These are phyloP conservation scores for Allygus modestus DNA, from an alignment of 2,888 invertebrate genomes.

Conservation along the genomic window DNA sequence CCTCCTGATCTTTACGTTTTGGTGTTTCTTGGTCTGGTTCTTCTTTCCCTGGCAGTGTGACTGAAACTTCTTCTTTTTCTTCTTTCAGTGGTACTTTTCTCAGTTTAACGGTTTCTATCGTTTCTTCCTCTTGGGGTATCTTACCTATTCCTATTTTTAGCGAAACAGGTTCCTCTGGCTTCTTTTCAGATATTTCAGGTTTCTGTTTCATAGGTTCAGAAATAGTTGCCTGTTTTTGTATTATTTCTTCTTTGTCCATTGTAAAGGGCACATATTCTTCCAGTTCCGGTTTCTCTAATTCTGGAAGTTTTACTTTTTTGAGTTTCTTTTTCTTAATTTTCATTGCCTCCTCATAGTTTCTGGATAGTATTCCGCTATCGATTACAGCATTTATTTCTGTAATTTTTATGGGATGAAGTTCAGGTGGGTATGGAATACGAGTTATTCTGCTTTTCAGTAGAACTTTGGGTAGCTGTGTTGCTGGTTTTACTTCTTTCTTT, in stretches of 20 bases:
- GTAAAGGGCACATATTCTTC: constrained; percentile 73
- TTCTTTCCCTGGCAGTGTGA: constrained; percentile 66
- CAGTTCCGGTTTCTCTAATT: constrained; percentile 73
- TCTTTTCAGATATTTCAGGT: constrained; percentile 64
- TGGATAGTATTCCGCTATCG: constrained; percentile 76
- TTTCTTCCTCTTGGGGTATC: constrained; percentile 72
- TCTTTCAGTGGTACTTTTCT: constrained; percentile 75
- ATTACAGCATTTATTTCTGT: constrained; percentile 65
- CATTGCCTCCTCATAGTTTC: constrained; percentile 76
- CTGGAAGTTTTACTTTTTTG: constrained; percentile 74
- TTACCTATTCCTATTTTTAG: constrained; percentile 68
- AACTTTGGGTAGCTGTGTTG: constrained; percentile 67
- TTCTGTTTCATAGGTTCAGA: constrained; percentile 60
- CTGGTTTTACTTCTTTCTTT: constrained; percentile 67
- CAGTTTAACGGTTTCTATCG: constrained; percentile 75
- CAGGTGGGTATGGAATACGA: constrained; percentile 69
- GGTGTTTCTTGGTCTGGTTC: constrained; percentile 57
- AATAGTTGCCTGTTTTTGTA: constrained; percentile 44
- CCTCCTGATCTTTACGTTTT: constrained; percentile 67
- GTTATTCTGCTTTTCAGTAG: constrained; percentile 69
- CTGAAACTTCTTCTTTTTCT: constrained; percentile 72
- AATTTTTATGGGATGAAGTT: constrained; percentile 67
- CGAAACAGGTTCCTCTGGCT: constrained; percentile 69
- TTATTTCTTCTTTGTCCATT: constrained; percentile 57
- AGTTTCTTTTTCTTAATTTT: constrained; percentile 75